A percentile compares a stretch with the other conserved stretches of the same genome.
phyloP scores from a whole-genome alignment of 2,797 vertebrate genomes.

The Sternarchorhynchus goeldii region DNA sequence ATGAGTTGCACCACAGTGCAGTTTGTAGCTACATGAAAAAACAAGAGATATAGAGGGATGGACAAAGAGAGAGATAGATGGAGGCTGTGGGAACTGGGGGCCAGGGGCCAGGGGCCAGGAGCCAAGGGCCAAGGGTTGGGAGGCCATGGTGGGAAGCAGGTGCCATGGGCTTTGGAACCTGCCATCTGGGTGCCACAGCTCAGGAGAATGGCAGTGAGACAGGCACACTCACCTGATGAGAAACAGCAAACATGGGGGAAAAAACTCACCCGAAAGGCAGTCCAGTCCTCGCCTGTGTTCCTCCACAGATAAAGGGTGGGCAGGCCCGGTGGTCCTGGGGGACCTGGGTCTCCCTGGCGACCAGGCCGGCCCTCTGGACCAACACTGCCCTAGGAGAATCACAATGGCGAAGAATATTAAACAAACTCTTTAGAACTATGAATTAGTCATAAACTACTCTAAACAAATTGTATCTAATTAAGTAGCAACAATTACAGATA shows the following conservation, averaged over 20 bases:
- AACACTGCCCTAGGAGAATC: constrained; percentile 70
- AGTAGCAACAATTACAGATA: constrained; percentile 3
- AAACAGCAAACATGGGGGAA: no score
- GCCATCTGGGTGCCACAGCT: neutral
- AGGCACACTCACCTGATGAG: neutral
- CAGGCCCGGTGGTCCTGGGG: constrained; percentile 76
- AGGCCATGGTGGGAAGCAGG: no score
- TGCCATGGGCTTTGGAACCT: no score
- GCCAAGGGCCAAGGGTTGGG: neutral
- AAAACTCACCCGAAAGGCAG: constrained; percentile 76
- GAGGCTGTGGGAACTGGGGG: constrained; percentile 1
- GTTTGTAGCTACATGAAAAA: constrained; percentile 55
- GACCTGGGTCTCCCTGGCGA: constrained; percentile 71
- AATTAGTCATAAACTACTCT: neutral
- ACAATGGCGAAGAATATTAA: neutral
- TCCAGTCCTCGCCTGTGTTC: constrained; percentile 86
- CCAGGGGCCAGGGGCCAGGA: neutral
- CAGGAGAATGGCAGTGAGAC: neutral
- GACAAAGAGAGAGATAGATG: constrained; percentile 11
- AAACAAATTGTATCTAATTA: neutral
- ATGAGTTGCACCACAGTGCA: constrained; percentile 48
- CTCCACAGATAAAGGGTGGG: constrained; percentile 84
- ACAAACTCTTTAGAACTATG: neutral
- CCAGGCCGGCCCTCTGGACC: constrained; percentile 77
- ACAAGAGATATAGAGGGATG: constrained; percentile 1